Evolutionary conservation across 2,888 invertebrate genomes (phyloP), one percentile per base, ranked within the genome.

Genomic region (Bruchidius siliquastri): DNA sequence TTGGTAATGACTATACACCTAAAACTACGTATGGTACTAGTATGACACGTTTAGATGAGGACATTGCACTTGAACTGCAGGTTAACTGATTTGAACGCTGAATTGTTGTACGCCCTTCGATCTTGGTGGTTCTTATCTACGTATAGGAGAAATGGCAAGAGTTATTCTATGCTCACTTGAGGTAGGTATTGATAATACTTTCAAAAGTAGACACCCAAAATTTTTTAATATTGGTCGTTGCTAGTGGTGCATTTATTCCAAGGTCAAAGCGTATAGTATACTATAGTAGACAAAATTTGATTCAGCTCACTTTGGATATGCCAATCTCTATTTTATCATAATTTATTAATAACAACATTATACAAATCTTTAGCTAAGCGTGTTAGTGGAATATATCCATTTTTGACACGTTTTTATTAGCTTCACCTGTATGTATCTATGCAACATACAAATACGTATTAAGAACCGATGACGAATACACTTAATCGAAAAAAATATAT

Each of bases 81-180:
- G 79, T 86, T 86, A 74, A 86, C 85, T 72, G 86, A 85, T 81
- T 85, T 86, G 83, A 86, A 84, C 74, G 83, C 81, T 70, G 85
- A 80, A 71, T 85, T 83, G 79, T 83, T 83, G 79, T 81, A 82
- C 76, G 84, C 84, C 85, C 85, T 81, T 73, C 86, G 85, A 84
- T 85, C 85, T 22, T 76, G 75, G 75, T 74, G 74, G 73, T 76
- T 83, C 85, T 85, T 86, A 84, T 86, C 85, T 86, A 83, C 18
- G 20, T 30, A 8, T 8, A 1, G 49, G 49, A 49, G 49, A 49
- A 18, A 49, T 49, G 71, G 76, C 32, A 67, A 70, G 1, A 22
- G 20, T 13, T 21, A 22, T 0, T 20, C 20, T 67, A 71, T 49
- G 49, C 18, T 49, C 18, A 18, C 26, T 49, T 49, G 49, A 49